Evolutionary conservation across 2,888 invertebrate species (phyloP), one percentile per base, ranked within the genome.

Genomic region (Automeris io): DNA sequence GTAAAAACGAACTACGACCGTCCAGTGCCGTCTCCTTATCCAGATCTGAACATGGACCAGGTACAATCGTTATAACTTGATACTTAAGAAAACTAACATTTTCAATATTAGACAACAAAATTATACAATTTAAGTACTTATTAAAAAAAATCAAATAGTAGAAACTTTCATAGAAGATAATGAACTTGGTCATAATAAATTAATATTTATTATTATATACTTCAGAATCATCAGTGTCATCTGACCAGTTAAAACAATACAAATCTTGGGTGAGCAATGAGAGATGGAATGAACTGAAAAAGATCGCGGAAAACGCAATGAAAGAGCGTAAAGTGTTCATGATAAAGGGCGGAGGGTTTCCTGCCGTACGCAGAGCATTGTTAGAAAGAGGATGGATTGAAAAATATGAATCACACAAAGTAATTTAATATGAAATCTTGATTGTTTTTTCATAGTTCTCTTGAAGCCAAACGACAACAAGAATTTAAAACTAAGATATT

Each of bases 321-420:
- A 90, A 81, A 51, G 90, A 90, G 3, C 90, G 87, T 46, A 91
- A 90, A 69, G 89, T 91, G 19, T 93, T 92, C 55, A 90, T 91
- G 60, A 91, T 92, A 65, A 90, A 90, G 54, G 93, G 93, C 1
- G 91, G 91, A 35, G 91, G 91, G 18, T 93, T 92, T 70, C 90
- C 91, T 5, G 90, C 92, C 0, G 86, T 95, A 5, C 87, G 93
- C 3, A 88, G 91, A 43, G 92, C 93, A 1, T 77, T 95, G 5
- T 66, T 90, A 2, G 87, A 90, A 26, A 82, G 94, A 31, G 93
- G 93, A 1, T 95, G 94, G 94, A 66, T 92, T 6, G 92, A 92
- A 60, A 92, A 91, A 70, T 85, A 83, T 49, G 90, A 90, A 54
- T 71, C 82, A 2, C 76, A 77, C 54, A 86, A 80, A 80, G 80